Evolutionary conservation across 2,113 vertebrate species (phyloP), one percentile per base, ranked within the genome.

Genomic region (Rhodinocichla rosea): DNA sequence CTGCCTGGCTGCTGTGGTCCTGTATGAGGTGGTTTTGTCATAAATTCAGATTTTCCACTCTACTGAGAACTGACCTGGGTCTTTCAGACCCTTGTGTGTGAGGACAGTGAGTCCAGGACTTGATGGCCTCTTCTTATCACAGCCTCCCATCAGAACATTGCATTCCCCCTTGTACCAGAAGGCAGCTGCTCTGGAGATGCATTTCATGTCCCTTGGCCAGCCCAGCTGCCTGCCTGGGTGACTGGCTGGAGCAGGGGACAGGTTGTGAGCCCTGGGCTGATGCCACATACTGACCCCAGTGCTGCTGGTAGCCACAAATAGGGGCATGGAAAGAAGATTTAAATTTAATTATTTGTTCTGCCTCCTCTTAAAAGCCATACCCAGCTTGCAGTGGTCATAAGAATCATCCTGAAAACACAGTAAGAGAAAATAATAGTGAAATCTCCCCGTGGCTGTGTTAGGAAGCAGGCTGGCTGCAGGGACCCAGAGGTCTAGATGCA

Each of bases 111-210:
- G 95, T 95, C 94, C 92, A 3, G 92, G 90, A 95, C 96, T 96
- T 23, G 37, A 82, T 81, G 88, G 93, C 80, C 83, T 93, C 90
- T 96, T 92, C 90, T 96, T 97, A 97, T 96, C 96, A 73, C 60
- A 90, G 80, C 37, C 83, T 97, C 57, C 53, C 95, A 97, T 97
- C 96, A 78, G 96, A 90, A 96, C 96, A 96, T 82, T 89, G 74
- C 92, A 96, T 96, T 97, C 95, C 83, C 74, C 74, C 80, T 75
- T 77, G 90, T 75, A 90, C 79, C 90, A 93, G 79, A 94, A 96
- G 94, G 45, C 95, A 96, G 94, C 83, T 97, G 96, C 92, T 97
- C 52, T 79, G 89, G 89, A 86, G 68, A 71, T 60, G 64, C 68
- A 63, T 67, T 74, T 45, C 8, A 10, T 22, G 73, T 94, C 65